Evolutionary conservation across 2,888 invertebrate genomes (phyloP), one percentile per base, ranked within the genome.

Genomic region (Erebia aethiops): DNA sequence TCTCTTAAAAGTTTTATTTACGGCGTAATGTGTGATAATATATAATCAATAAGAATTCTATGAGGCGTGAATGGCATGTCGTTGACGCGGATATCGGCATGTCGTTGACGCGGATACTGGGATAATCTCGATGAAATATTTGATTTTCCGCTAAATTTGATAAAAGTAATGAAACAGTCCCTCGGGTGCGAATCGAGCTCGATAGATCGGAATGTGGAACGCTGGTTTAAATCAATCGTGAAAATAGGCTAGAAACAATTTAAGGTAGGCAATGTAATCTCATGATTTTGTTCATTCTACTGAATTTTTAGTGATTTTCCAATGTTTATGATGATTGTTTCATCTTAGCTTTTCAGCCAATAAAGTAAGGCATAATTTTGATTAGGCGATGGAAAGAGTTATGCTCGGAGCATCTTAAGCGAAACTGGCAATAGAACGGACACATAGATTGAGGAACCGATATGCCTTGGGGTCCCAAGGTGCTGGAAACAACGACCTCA

Each of bases 91-190:
- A 67, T 61, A 65, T 71, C 71, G 66, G 58, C 58, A 57, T 69
- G 69, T 69, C 57, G 72, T 68, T 70, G 71, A 74, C 82, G 80
- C 83, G 83, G 84, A 85, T 84, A 82, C 76, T 65, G 85, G 87
- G 89, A 90, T 92, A 92, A 92, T 90, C 89, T 84, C 86, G 88
- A 90, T 85, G 88, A 90, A 90, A 87, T 90, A 92, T 91, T 92
- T 91, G 91, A 92, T 92, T 91, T 92, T 92, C 90, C 89, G 87
- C 89, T 88, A 92, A 92, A 92, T 92, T 92, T 88, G 88, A 91
- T 91, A 88, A 89, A 88, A 90, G 91, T 91, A 91, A 91, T 91
- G 89, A 91, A 91, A 92, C 88, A 88, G 87, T 86, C 87, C 82
- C 82, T 78, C 80, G 83, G 81, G 84, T 69, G 58, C 71, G 73